Conservation (phyloP, 2,113 vertebrate species). For the Pandion haliaetus region DNA sequence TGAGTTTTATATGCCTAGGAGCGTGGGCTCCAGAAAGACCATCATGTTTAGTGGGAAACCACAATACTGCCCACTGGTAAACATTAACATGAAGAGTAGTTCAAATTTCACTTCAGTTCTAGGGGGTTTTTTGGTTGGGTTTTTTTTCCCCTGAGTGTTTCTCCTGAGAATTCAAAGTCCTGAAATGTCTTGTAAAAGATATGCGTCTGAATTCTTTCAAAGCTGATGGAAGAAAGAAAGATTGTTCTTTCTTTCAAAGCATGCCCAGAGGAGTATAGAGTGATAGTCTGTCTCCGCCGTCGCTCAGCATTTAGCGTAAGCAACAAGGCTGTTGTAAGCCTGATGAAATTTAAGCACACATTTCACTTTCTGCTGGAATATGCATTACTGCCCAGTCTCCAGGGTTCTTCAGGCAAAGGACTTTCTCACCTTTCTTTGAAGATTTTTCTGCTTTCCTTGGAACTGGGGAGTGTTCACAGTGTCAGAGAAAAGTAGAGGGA, state of each 20-base stretch:
- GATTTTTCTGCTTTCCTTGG: neutral
- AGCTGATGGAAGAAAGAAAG: neutral
- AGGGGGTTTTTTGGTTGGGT: accelerated
- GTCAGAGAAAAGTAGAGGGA: neutral
- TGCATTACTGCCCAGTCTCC: neutral
- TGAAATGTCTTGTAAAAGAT: neutral
- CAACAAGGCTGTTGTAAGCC: neutral
- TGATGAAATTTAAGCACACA: neutral
- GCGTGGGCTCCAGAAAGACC: neutral
- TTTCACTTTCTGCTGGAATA: constrained; percentile 13
- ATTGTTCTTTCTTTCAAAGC: neutral
- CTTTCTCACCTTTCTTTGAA: neutral
- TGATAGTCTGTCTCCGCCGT: neutral
- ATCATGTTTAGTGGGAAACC: neutral
- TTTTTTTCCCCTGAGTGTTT: neutral
- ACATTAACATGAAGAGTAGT: neutral
- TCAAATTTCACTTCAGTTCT: neutral
- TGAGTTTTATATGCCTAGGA: neutral
- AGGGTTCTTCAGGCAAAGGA: neutral
- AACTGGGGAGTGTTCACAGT: neutral
- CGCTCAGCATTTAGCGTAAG: neutral
- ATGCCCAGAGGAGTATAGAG: neutral
- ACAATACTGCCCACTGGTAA: neutral
- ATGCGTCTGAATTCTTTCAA: neutral
- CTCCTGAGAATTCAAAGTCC: neutral